Evolutionary conservation across 92 coral and sea anemone genomes (phyloP).

Genomic region (Muricea muricata): DNA sequence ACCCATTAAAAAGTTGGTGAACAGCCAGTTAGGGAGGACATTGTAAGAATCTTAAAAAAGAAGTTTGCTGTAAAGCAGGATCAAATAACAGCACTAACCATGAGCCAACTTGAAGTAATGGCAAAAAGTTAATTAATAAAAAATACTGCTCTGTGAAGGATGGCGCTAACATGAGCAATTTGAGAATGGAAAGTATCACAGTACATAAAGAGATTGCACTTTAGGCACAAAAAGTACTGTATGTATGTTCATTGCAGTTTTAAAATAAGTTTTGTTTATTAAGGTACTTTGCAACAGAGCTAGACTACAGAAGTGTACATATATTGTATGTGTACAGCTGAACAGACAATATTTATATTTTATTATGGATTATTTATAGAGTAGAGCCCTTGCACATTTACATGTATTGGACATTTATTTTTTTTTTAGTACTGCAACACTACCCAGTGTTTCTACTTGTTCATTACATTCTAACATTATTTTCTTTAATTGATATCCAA

Average conservation of each 20-base stretch:
- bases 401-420: too few relatives aligned
- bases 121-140: constrained; percentile 41
- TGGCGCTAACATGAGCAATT: constrained; percentile 38
- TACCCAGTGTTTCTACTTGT: too few relatives aligned
- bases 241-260: not conserved
- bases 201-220: not conserved
- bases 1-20: constrained; percentile 43
- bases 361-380: too few relatives aligned
- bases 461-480: too few relatives aligned
- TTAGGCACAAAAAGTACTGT: not conserved
- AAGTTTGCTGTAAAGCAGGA: constrained; percentile 43
- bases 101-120: constrained; percentile 49
- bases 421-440: too few relatives aligned
- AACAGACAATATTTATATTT: too few relatives aligned
- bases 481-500: too few relatives aligned
- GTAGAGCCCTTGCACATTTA: too few relatives aligned
- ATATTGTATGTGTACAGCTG: too few relatives aligned
- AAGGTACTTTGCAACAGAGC: too few relatives aligned
- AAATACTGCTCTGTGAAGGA: constrained; percentile 50
- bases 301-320: too few relatives aligned
- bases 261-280: not conserved
- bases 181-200: constrained; percentile 45
- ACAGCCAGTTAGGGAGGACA: constrained; percentile 38
- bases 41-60: constrained; percentile 46
- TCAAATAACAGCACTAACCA: constrained; percentile 34